Percentiles rank a stretch among this genome's conserved stretches.
Conservation (phyloP, 2,888 invertebrate species). For the Rhorus exstirpatorius region DNA sequence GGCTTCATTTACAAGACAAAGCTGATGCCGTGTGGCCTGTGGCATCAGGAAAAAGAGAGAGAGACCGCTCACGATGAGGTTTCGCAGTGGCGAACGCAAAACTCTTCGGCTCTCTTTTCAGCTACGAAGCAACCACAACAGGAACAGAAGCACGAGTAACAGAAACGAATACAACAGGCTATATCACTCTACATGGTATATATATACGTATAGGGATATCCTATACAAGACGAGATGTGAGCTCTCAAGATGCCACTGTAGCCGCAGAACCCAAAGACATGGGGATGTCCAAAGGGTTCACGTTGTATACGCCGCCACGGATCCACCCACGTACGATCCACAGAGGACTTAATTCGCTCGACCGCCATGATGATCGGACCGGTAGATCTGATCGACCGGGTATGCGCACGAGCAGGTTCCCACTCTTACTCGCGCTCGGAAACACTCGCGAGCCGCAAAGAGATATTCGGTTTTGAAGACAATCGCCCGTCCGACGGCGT, state of each 20-base stretch:
- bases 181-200: constrained; percentile 11
- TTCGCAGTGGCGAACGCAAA: constrained; percentile 45
- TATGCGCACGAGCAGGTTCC: constrained; percentile 38
- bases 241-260: constrained; percentile 57
- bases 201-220: constrained; percentile 8
- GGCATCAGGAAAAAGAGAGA: constrained; percentile 68
- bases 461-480: constrained; percentile 82
- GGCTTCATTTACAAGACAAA: constrained; percentile 86
- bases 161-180: constrained; percentile 55
- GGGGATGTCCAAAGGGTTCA: constrained; percentile 63
- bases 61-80: constrained; percentile 70
- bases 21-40: constrained; percentile 80
- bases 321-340: constrained; percentile 80
- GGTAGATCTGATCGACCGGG: constrained; percentile 72
- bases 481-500: constrained; percentile 81
- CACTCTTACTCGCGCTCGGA: constrained; percentile 33
- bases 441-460: constrained; percentile 71
- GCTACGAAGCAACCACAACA: constrained; percentile 44
- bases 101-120: constrained; percentile 37
- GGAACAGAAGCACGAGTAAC: constrained; percentile 60
- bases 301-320: constrained; percentile 65
- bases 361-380: constrained; percentile 68
- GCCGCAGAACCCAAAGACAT: constrained; percentile 58
- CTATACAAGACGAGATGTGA: constrained; percentile 57
- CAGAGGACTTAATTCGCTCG: constrained; percentile 80